Percentiles rank a stretch among this genome's conserved stretches.
These are phyloP conservation scores for Bembecia ichneumoniformis DNA, from an alignment of 2,888 invertebrate species.

Conservation along the genomic window DNA sequence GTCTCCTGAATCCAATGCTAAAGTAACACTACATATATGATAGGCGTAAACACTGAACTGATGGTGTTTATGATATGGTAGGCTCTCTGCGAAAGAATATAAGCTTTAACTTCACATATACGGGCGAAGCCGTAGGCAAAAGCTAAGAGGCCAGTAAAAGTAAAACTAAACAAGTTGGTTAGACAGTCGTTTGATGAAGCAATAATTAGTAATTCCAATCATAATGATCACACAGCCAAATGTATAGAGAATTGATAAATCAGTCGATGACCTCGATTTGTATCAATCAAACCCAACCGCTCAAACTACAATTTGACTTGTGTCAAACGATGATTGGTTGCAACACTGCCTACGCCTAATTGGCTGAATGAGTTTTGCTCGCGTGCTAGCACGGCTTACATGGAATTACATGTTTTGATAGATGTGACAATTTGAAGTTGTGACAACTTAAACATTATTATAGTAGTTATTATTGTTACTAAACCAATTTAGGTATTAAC, in stretches of 20 bases:
- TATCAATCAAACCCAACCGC: slow-evolving; percentile 60
- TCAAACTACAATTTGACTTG: slow-evolving; percentile 63
- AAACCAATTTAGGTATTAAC: too few species aligned
- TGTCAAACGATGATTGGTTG: slow-evolving; percentile 70
- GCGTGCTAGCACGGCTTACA: slow-evolving; percentile 38
- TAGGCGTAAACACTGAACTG: too few species aligned
- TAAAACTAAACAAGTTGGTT: not conserved
- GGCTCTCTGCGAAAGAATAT: too few species aligned
- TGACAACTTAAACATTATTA: not conserved
- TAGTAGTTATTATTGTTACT: too few species aligned
- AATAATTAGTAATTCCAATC: slow-evolving; percentile 28
- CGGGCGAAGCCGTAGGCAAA: too few species aligned
- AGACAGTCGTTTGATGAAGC: slow-evolving; percentile 19
- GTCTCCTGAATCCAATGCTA: too few species aligned
- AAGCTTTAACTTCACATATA: too few species aligned
- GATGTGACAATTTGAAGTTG: slow-evolving; percentile 7
- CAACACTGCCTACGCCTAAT: slow-evolving; percentile 59
- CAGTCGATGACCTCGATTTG: slow-evolving; percentile 61
- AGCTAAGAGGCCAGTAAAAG: too few species aligned
- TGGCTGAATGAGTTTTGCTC: slow-evolving; percentile 62
- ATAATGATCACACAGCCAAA: slow-evolving; percentile 24
- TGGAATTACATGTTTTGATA: slow-evolving; percentile 21
- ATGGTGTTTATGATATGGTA: too few species aligned
- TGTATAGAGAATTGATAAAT: slow-evolving; percentile 44
- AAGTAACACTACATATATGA: too few species aligned